Percentiles rank a stretch among this genome's conserved stretches.
These are phyloP conservation scores for Caenorhabditis becei DNA, from an alignment of 2,888 invertebrate species.

Conservation along the genomic window DNA sequence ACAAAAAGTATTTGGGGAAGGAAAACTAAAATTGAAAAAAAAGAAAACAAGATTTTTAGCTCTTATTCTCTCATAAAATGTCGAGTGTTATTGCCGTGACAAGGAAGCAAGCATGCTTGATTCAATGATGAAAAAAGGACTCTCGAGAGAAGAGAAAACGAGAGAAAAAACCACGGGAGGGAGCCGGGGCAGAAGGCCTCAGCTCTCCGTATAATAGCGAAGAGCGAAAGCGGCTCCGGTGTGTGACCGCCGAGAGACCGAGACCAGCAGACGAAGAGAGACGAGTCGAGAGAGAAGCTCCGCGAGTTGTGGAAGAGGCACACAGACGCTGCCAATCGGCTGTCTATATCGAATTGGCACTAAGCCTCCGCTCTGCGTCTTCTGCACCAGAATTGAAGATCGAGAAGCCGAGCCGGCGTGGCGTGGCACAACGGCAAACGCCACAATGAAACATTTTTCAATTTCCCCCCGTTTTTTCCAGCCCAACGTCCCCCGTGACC, in stretches of 20 bases:
- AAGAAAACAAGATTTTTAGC: constrained; percentile 8
- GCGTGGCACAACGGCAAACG: neutral
- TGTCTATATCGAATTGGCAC: constrained; percentile 56
- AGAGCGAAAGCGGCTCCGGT: constrained; percentile 10
- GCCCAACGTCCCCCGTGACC: neutral
- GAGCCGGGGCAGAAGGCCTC: constrained; percentile 12
- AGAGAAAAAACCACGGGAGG: neutral
- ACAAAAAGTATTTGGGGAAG: neutral
- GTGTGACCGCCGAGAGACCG: constrained; percentile 19
- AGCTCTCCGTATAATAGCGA: constrained; percentile 40
- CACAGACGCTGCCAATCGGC: constrained; percentile 25
- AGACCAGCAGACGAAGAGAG: constrained; percentile 5
- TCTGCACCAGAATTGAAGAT: constrained; percentile 19
- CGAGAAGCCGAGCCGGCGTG: constrained; percentile 28
- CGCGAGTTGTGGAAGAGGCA: constrained; percentile 2
- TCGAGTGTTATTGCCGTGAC: constrained; percentile 25
- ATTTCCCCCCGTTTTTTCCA: constrained; percentile 14
- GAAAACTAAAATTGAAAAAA: neutral
- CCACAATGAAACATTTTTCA: constrained; percentile 31
- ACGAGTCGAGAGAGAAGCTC: neutral
- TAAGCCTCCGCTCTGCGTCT: constrained; percentile 10
- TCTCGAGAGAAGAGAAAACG: constrained; percentile 16
- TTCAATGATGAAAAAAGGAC: constrained; percentile 33
- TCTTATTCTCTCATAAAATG: constrained; percentile 16
- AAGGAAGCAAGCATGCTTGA: constrained; percentile 28